phyloP scores from a whole-genome alignment of 2,113 vertebrate species.

The Sander vitreus region DNA sequence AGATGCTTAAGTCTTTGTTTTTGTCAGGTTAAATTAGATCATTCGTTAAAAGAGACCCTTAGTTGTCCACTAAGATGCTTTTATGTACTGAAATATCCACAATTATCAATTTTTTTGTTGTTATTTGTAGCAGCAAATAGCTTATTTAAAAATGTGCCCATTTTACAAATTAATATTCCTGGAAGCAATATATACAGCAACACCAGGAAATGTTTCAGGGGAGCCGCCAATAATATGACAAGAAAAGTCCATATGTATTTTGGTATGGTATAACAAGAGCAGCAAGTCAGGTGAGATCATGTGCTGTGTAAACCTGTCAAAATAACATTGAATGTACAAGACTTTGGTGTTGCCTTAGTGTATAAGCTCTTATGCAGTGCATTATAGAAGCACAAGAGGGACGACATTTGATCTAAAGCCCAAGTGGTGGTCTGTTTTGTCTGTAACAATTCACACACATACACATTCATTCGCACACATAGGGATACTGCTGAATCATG shows the following conservation, averaged over 20 bases:
- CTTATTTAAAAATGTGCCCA: neutral
- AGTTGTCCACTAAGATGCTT: neutral
- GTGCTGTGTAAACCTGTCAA: constrained; percentile 37
- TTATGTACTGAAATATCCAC: neutral
- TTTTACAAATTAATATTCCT: neutral
- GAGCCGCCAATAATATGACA: neutral
- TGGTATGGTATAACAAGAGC: neutral
- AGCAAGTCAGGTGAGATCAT: constrained; percentile 27
- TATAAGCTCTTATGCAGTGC: constrained; percentile 23
- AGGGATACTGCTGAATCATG: constrained; percentile 57
- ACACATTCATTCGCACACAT: constrained; percentile 40
- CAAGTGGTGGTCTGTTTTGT: constrained; percentile 54
- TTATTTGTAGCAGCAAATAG: neutral
- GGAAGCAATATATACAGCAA: neutral
- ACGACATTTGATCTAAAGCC: constrained; percentile 59
- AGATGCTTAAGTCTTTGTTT: constrained; percentile 28
- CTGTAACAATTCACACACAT: constrained; percentile 43
- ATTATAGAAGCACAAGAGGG: constrained; percentile 19
- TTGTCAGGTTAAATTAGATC: neutral
- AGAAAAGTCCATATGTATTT: neutral
- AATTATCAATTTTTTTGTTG: neutral
- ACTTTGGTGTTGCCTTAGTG: constrained; percentile 16
- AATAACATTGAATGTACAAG: constrained; percentile 28
- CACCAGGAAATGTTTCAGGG: neutral
- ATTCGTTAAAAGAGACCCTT: neutral